Evolutionary conservation across 1,140 invertebrate species (phyloP), one percentile per base, ranked within the genome.

Genomic region (Panagrolaimus sp.): DNA sequence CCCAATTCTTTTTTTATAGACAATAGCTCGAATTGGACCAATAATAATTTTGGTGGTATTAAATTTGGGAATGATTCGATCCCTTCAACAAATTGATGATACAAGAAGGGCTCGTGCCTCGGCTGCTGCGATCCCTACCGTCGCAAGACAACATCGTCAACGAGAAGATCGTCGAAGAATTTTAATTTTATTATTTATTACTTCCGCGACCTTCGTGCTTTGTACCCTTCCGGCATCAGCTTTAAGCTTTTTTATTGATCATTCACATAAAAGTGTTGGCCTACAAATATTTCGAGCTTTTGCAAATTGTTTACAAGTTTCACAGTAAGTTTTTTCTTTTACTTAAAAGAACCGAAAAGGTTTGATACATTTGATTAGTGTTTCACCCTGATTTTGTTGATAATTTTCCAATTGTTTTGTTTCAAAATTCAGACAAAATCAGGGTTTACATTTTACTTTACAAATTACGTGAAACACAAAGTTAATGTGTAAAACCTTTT

Each of bases 241-340:
- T 15, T n/a, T 70, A 38, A 75, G 72, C 64, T 44, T 76, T 17
- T 72, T 78, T 48, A 67, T 78, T 46, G 66, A 72, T 65, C 46
- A 71, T 17, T 28, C 71, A 5, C 43, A 43, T 8, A 70, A 69
- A 44, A 74, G 63, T 17, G 7, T 75, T 0, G 72, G 68, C 14
- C 72, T 81, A 67, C 78, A 80, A 68, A 72, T 79, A 17, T 80
- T 80, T 71, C 66, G 79, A 43, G 79, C 78, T 6, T 63, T 79
- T 32, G 78, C 78, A 14, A 80, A 80, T 52, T 73, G 82, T 44
- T 52, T 82, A 15, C 77, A 80, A 71, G 76, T 81, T 10, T 78
- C 78, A 43, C 72, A 75, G 77, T 79, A 58, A 62, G 70, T 73
- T 47, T 28, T 21, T 21, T 26, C 2, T 17, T 12, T n/a, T 38